Evolutionary conservation across 2,113 vertebrate species (phyloP).

Genomic region (Phalacrocorax pelagicus): DNA sequence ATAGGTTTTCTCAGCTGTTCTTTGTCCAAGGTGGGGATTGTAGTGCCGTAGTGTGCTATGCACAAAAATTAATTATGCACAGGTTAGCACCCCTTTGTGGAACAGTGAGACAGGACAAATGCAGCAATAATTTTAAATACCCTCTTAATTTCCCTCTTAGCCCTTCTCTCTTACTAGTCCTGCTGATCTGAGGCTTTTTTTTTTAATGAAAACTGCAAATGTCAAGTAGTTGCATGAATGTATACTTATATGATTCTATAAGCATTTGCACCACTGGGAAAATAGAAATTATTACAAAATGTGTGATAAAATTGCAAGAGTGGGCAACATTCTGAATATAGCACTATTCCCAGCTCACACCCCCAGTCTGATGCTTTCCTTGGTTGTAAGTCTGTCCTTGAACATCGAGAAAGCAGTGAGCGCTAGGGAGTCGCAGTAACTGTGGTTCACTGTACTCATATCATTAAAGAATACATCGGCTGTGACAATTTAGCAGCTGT

Average conservation of each 20-base stretch:
- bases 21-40: neutral
- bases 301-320: neutral
- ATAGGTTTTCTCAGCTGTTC: neutral
- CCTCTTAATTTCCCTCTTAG: neutral
- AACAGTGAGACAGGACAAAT: neutral
- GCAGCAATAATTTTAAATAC: neutral
- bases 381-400: neutral
- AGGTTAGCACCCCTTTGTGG: neutral
- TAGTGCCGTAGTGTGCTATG: neutral
- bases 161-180: neutral
- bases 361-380: neutral
- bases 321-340: neutral
- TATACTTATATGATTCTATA: neutral
- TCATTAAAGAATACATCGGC: neutral
- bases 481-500: neutral
- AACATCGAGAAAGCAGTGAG: neutral
- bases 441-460: neutral
- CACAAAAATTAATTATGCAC: neutral
- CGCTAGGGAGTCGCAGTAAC: neutral
- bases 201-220: neutral
- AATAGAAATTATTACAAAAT: neutral
- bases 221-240: neutral
- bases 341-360: neutral
- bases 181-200: neutral
- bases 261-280: neutral